Percentiles rank a stretch among this genome's conserved stretches.
Evolutionary conservation across 2,113 vertebrate species (phyloP).

Genomic region (Aldabrachelys gigantea): DNA sequence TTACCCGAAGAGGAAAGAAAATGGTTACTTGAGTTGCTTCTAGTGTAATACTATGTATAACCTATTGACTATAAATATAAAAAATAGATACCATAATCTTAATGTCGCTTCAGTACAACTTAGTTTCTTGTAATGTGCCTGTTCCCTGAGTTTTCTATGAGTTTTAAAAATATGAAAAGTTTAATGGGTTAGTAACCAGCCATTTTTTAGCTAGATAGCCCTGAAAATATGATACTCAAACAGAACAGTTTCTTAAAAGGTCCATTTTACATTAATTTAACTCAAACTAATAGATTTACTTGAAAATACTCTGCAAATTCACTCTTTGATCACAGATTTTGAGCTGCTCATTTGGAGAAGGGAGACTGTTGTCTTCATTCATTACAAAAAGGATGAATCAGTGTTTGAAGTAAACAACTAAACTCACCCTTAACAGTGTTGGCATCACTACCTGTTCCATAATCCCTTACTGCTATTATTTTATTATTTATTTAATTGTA

Average conservation of each 20-base stretch:
- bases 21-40: not conserved
- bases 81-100: not conserved
- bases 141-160: not conserved
- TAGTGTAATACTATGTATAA: not conserved
- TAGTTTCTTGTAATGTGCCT: not conserved
- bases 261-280: not conserved
- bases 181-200: not conserved
- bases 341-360: not conserved
- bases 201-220: not conserved
- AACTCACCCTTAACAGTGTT: conserved; percentile 24
- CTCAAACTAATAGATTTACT: not conserved
- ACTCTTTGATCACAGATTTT: not conserved
- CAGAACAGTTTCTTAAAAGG: not conserved
- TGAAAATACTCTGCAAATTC: not conserved
- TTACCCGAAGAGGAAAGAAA: not conserved
- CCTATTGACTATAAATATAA: not conserved
- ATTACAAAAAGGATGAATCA: not conserved
- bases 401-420: conserved; percentile 43
- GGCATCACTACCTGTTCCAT: conserved; percentile 55
- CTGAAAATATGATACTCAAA: not conserved
- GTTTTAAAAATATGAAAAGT: not conserved
- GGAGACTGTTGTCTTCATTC: not conserved
- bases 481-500: conserved; percentile 60
- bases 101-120: not conserved
- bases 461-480: conserved; percentile 20